These are phyloP conservation scores for Balearica regulorum DNA, from an alignment of 2,797 vertebrate genomes.

Conservation along the genomic window DNA sequence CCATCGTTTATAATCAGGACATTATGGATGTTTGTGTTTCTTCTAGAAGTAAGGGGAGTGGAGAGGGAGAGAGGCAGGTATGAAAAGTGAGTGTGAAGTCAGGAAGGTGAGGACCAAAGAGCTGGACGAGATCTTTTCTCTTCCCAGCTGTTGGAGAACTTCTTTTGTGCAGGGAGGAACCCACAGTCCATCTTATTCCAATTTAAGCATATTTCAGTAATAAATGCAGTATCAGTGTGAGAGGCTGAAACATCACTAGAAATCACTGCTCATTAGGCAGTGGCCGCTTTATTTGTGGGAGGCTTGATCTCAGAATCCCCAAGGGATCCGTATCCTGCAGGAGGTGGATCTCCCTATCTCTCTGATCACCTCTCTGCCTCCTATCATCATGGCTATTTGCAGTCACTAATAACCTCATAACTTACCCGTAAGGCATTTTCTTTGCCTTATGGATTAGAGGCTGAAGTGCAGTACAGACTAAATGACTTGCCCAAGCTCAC, in stretches of 20 bases:
- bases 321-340: neutral
- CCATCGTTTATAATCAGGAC: neutral
- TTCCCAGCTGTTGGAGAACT: neutral
- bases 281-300: neutral
- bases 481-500: neutral
- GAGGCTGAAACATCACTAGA: neutral
- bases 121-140: neutral
- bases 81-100: neutral
- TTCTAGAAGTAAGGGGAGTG: neutral
- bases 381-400: neutral
- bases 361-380: neutral
- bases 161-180: neutral
- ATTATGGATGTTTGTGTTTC: neutral
- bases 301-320: neutral
- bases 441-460: conserved; percentile 12
- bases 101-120: neutral
- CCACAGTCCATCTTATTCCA: neutral
- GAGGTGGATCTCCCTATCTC: neutral
- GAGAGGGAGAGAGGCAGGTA: neutral
- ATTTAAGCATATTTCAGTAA: neutral
- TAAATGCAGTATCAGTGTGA: neutral
- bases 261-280: neutral
- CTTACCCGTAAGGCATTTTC: neutral
- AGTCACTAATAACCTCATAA: neutral
- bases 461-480: neutral